Base-by-base conservation (phyloP, 2,888 invertebrate species). In the Leucoma salicis region DNA sequence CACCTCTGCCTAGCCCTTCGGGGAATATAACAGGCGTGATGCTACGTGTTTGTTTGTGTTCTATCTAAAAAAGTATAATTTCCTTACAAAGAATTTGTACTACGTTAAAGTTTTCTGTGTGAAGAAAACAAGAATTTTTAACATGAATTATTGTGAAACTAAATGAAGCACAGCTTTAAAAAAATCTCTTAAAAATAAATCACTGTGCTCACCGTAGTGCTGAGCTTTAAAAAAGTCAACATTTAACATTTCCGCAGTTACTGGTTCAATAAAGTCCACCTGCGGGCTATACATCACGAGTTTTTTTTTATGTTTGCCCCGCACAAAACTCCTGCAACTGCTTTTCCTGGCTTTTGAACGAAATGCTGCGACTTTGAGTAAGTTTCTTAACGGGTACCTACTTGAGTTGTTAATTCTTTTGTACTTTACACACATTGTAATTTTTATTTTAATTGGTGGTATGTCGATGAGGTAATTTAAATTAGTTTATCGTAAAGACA, bases 251-350 rank as follows among this genome's bases (percentile, higher is more conserved):
- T 36, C 40, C 58, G 38, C 53, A 47, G 39, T 58, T 61, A 46
- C 45, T 55, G 36, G 40, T 48, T 52, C 51, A 52, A 56, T 61
- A 58, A 57, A 58, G 31, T 42, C 56, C 62, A 61, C 60, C 60
- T 61, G 60, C 32, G 35, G 15, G 39, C 49, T 14, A 56, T 61
- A 58, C 50, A 53, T 61, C 43, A 61, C 33, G 25, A 38, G 35
- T 46, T 28, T n/a, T n/a, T n/a, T n/a, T n/a, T n/a, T n/a, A n/a
- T n/a, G n/a, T 27, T 48, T 14, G 33, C 28, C 41, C 14, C 11
- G 15, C 35, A 31, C 37, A 28, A 57, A 59, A 44, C 29, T 54
- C 35, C 51, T 57, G 39, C 31, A 42, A 57, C 39, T 53, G 47
- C 46, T 60, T 50, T 50, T 44, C 21, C 21, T 21, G 16, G 11